phyloP scores from a whole-genome alignment of 2,797 vertebrate species.

The Poeciliopsis turneri region DNA sequence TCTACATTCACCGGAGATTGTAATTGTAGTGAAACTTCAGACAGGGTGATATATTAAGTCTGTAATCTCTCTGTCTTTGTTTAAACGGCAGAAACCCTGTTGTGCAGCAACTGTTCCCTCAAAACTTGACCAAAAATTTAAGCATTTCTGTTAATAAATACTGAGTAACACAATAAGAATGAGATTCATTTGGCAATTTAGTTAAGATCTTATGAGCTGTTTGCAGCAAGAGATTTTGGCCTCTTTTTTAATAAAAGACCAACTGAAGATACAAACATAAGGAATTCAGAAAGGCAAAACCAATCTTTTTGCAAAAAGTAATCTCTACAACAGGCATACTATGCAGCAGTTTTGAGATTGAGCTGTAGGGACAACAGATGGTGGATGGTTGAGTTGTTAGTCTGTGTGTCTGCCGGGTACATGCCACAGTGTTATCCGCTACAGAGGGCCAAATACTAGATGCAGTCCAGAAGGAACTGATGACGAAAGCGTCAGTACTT shows the following conservation, averaged over 20 bases:
- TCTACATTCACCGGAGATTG: neutral
- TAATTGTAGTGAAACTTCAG: neutral
- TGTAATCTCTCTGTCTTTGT: neutral
- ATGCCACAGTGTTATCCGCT: conserved; percentile 31
- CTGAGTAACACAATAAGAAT: neutral
- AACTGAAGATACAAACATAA: neutral
- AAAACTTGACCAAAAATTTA: neutral
- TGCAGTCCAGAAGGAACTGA: conserved; percentile 46
- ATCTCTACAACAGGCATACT: neutral
- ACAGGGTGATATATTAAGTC: neutral
- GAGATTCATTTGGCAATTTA: neutral
- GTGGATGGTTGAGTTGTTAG: conserved; percentile 48
- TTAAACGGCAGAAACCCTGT: neutral
- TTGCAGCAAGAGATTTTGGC: neutral
- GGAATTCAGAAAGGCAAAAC: neutral
- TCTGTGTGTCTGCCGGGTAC: conserved; percentile 33
- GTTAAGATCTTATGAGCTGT: neutral
- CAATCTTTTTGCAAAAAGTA: neutral
- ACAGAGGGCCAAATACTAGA: conserved; percentile 40
- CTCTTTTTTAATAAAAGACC: neutral
- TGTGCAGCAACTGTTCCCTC: neutral
- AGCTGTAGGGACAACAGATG: conserved; percentile 56
- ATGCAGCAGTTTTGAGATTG: conserved; percentile 33
- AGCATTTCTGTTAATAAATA: neutral
- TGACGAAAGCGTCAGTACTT: conserved; percentile 44